Base-by-base conservation (phyloP, 2,113 vertebrate species). In the Pseudopipra pipra region DNA sequence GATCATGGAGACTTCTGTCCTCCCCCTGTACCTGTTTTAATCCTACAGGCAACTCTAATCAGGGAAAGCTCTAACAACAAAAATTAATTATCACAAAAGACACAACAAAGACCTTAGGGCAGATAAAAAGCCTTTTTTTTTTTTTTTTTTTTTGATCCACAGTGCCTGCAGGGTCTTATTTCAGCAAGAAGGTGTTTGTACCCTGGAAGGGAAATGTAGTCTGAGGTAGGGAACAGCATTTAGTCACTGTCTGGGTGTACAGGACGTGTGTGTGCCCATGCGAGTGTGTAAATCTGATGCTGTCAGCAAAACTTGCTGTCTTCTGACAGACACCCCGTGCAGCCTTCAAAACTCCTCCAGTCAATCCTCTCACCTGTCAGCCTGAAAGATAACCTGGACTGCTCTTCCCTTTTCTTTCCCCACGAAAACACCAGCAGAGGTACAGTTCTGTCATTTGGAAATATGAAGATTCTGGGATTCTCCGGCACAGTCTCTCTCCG, bases 331-430 rank as follows among this genome's bases (percentile, higher is more conserved):
- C 89, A 95, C 67, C 87, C 77, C 21, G 63, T 31, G 81, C 90
- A 93, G 96, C 94, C 83, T 96, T 96, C 94, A 89, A 49, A 94
- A 79, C 77, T 76, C 62, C 73, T 79, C 7, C 92, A 89, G 86
- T 81, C 82, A 88, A 89, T 80, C 78, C 87, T 51, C 73, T 73
- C 89, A 65, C 75, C 96, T 91, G 91, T 89, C 96, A 96, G 87
- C 63, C 67, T 82, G 83, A 87, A 46, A 63, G 61, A 94, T 46
- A 90, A 83, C 87, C 43, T 19, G 58, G 46, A 25, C 59, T 25
- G 46, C 20, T 83, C 77, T 51, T 47, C 44, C 55, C 68, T 66
- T 47, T 65, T 49, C 62, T 25, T 55, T 44, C 70, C 87, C 75
- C 58, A 37, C 1, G 1, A 65, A 78, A 93, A 72, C 41, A 86